A percentile compares a stretch with the other conserved stretches of the same genome.
Conservation (phyloP, 2,113 vertebrate species). For the Cichladusa arquata region DNA sequence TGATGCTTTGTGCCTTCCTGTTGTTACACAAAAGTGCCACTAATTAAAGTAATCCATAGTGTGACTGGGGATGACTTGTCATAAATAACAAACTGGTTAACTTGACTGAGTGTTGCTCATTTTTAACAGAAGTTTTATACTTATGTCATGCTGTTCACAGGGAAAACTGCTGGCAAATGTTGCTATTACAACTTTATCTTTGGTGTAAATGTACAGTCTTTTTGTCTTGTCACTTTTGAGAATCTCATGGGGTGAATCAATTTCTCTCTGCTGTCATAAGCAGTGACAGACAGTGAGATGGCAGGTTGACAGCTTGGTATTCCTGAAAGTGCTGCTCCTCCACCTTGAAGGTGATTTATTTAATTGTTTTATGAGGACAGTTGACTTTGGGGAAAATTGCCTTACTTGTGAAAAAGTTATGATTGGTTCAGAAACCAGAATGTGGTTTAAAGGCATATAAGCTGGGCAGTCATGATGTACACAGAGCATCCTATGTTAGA, state of each 20-base stretch:
- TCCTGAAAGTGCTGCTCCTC: background rate
- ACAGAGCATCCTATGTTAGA: background rate
- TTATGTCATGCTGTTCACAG: background rate
- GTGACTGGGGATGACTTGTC: background rate
- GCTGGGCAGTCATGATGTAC: background rate
- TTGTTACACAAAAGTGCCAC: background rate
- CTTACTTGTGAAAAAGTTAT: background rate
- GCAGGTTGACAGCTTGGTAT: background rate
- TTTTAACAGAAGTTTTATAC: conserved; percentile 1
- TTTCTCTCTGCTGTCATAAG: background rate
- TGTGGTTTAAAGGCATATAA: background rate
- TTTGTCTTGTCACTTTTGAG: background rate
- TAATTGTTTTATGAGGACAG: background rate
- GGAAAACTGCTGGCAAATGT: background rate
- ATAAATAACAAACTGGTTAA: background rate
- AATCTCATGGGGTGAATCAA: background rate
- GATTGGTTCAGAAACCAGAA: background rate
- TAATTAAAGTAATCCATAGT: background rate
- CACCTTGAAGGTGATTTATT: background rate
- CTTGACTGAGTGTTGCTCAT: background rate
- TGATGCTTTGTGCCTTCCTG: background rate
- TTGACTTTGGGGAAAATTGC: background rate
- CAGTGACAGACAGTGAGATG: background rate
- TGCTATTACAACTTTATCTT: background rate
- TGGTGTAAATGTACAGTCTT: background rate